A percentile compares a stretch with the other conserved stretches of the same genome.
Conservation (phyloP, 2,797 vertebrate genomes). For the Parauchenoglanis ngamensis region DNA sequence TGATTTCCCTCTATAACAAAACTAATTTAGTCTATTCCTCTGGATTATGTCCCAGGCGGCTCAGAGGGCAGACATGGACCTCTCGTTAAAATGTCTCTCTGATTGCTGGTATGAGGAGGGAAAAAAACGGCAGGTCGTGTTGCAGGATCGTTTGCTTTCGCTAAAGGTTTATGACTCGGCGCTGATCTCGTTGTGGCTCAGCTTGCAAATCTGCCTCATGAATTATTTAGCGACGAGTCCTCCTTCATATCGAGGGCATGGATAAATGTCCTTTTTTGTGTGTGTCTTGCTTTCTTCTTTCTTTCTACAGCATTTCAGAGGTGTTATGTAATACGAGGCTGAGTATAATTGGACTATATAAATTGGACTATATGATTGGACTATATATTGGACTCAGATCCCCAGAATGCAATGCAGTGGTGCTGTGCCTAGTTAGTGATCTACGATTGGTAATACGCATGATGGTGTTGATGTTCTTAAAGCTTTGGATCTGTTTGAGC, state of each 20-base stretch:
- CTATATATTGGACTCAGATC: background rate
- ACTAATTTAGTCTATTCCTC: constrained; percentile 19
- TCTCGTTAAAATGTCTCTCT: constrained; percentile 38
- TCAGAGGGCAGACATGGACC: constrained; percentile 1
- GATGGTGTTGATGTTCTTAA: background rate
- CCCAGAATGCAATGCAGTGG: background rate
- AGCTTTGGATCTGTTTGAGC: background rate
- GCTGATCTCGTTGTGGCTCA: background rate
- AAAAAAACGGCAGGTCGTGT: background rate
- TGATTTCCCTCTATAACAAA: constrained; percentile 28
- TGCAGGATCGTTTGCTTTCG: constrained; percentile 16
- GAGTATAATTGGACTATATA: background rate
- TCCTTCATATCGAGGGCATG: background rate
- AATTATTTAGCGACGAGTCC: constrained; percentile 35
- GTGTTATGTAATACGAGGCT: background rate
- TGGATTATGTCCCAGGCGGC: constrained; percentile 30
- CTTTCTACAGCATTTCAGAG: background rate
- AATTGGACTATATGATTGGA: background rate
- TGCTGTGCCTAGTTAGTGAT: background rate
- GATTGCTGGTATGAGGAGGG: background rate
- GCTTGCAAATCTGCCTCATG: constrained; percentile 32
- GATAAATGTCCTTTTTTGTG: background rate
- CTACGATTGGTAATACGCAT: background rate
- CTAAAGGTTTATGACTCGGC: constrained; percentile 32
- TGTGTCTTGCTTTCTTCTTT: background rate